phyloP scores from a whole-genome alignment of 2,888 invertebrate species.

The Sisyra nigra region DNA sequence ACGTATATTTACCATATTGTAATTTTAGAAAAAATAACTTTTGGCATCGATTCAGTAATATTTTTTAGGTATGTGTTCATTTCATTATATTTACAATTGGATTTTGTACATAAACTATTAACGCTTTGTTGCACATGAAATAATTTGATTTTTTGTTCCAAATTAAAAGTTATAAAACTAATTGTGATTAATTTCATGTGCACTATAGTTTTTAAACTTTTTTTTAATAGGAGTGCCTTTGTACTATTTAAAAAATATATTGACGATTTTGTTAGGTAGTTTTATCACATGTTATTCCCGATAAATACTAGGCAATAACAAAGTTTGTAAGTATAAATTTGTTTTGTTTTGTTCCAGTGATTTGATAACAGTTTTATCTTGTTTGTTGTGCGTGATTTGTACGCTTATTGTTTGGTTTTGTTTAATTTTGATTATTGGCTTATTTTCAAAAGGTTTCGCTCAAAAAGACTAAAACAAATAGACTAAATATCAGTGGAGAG shows the following conservation, averaged over 20 bases:
- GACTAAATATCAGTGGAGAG: too few species aligned
- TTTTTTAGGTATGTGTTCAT: background rate
- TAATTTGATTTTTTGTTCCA: background rate
- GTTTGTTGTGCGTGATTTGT: too few species aligned
- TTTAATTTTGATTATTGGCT: too few species aligned
- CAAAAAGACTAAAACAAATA: too few species aligned
- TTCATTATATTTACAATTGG: background rate
- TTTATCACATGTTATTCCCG: too few species aligned
- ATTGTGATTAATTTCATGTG: background rate
- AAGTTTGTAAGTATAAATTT: too few species aligned
- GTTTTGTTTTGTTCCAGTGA: too few species aligned
- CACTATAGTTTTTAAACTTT: background rate
- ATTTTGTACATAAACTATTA: background rate
- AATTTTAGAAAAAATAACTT: constrained; percentile 1
- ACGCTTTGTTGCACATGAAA: background rate
- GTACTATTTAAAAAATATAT: background rate
- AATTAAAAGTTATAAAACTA: background rate
- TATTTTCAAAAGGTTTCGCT: too few species aligned
- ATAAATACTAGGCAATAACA: too few species aligned
- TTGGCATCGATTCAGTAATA: background rate
- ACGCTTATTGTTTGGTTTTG: too few species aligned
- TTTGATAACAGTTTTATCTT: too few species aligned
- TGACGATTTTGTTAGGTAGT: too few species aligned
- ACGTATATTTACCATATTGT: background rate
- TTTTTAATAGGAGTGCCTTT: background rate